A percentile compares a stretch with the other conserved stretches of the same genome.
These are phyloP conservation scores for Lapara coniferarum DNA, from an alignment of 2,888 invertebrate genomes.

Conservation along the genomic window DNA sequence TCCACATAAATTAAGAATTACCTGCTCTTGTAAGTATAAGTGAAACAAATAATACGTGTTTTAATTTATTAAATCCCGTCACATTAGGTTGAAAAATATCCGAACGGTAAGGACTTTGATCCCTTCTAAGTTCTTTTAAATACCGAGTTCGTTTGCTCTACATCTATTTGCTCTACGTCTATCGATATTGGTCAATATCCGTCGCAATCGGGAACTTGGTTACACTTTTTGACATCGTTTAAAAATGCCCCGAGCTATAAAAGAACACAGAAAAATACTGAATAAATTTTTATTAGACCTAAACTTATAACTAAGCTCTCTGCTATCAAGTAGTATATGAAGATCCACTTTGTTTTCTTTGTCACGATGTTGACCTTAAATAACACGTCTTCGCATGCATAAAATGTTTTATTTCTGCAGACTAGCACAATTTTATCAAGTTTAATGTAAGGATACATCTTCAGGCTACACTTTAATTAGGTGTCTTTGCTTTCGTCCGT, in stretches of 20 bases:
- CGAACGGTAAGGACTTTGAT: background rate
- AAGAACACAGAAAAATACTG: background rate
- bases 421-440: background rate
- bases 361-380: background rate
- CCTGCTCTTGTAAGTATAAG: too few relatives aligned
- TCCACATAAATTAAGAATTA: too few relatives aligned
- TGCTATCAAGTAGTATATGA: background rate
- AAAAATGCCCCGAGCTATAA: background rate
- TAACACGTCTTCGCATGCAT: background rate
- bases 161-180: slow-evolving; percentile 3
- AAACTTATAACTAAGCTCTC: too few relatives aligned
- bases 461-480: background rate
- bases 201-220: background rate
- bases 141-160: background rate
- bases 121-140: background rate
- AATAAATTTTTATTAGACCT: too few relatives aligned
- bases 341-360: background rate
- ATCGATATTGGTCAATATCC: slow-evolving; percentile 2
- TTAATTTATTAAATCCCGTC: background rate
- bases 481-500: background rate
- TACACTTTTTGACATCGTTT: background rate
- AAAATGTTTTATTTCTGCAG: background rate
- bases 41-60: too few relatives aligned
- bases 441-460: background rate
- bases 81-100: background rate